Conservation (phyloP, 2,113 vertebrate genomes). For the Monopterus albus region DNA sequence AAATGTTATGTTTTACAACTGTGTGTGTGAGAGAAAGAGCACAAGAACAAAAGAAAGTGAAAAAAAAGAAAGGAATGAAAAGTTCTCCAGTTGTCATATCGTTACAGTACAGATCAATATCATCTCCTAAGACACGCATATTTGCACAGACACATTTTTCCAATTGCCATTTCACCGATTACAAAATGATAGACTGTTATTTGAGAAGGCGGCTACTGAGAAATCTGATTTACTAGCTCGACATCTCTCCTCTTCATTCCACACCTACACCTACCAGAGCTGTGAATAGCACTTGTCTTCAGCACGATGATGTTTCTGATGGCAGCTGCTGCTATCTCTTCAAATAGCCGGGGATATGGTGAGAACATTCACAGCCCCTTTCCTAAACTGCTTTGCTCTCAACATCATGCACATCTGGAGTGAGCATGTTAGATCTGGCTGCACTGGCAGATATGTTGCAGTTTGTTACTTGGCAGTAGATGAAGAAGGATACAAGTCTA, state of each 20-base stretch:
- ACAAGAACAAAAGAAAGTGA: constrained; percentile 7
- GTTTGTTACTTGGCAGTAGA: constrained; percentile 16
- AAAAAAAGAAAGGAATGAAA: constrained; percentile 1
- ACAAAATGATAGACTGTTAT: constrained; percentile 7
- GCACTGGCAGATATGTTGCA: constrained; percentile 32
- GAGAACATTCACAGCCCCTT: constrained; percentile 74
- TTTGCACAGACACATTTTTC: constrained; percentile 19
- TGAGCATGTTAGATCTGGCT: constrained; percentile 40
- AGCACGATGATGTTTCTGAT: constrained; percentile 70
- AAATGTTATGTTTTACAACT: constrained; percentile 14
- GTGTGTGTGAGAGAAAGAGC: neutral
- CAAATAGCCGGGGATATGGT: constrained; percentile 73
- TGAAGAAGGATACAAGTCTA: neutral
- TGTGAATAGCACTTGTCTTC: constrained; percentile 69
- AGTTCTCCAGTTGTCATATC: constrained; percentile 9
- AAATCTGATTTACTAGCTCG: neutral
- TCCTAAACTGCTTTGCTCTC: constrained; percentile 53
- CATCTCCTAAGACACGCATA: neutral
- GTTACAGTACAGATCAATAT: constrained; percentile 15
- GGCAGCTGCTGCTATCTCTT: constrained; percentile 77
- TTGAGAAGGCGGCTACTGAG: constrained; percentile 1
- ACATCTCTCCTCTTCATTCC: constrained; percentile 24
- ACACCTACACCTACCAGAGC: constrained; percentile 62
- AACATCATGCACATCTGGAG: constrained; percentile 42
- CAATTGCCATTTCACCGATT: constrained; percentile 19